Percentiles rank a stretch among this genome's conserved stretches.
phyloP scores from a whole-genome alignment of 2,113 vertebrate genomes.

The Anas platyrhynchos region DNA sequence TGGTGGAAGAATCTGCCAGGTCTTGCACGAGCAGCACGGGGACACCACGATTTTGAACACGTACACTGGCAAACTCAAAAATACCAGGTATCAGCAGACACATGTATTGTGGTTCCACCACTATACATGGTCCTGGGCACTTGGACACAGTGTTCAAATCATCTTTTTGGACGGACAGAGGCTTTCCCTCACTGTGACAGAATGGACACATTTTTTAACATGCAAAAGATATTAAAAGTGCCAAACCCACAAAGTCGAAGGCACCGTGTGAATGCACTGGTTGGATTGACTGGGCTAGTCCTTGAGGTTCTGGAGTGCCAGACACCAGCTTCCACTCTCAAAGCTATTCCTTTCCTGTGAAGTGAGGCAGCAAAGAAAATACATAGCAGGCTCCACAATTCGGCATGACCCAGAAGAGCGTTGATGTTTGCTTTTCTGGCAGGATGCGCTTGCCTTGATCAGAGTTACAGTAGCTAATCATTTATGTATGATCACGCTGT shows the following conservation, averaged over 20 bases:
- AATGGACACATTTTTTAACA: background rate
- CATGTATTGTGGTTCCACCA: background rate
- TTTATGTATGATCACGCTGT: constrained; percentile 34
- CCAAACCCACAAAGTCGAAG: background rate
- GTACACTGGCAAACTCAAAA: background rate
- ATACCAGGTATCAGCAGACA: background rate
- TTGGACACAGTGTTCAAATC: background rate
- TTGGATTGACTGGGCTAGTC: background rate
- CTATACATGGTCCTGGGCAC: background rate
- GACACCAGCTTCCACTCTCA: background rate
- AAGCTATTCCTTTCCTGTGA: background rate
- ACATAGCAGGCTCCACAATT: background rate
- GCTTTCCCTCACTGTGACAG: background rate
- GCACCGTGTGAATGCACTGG: background rate
- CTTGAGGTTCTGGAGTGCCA: background rate
- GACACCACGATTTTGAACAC: background rate
- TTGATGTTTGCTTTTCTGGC: constrained; percentile 40
- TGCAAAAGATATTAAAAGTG: background rate
- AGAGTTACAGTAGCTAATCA: constrained; percentile 54
- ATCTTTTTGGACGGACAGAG: background rate
- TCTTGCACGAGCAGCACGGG: rapidly evolving
- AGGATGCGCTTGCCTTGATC: constrained; percentile 33
- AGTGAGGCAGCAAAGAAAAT: background rate
- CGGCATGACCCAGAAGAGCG: constrained; percentile 11
- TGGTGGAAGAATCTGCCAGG: background rate